A percentile compares a stretch with the other conserved stretches of the same genome.
These are phyloP conservation scores for Aphaenogaster rudis DNA, from an alignment of 1,140 invertebrate species.

Conservation along the genomic window DNA sequence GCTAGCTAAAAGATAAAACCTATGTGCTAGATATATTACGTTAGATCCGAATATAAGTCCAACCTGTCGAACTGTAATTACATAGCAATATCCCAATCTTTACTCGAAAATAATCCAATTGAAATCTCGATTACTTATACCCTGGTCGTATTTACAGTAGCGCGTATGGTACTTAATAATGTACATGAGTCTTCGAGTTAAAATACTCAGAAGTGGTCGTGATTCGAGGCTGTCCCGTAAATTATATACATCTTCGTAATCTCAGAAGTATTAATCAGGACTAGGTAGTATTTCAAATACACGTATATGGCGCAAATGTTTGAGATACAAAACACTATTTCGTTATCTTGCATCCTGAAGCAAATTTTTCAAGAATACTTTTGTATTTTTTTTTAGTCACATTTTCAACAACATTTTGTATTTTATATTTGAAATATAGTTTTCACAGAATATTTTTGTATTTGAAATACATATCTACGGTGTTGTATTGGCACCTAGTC, in stretches of 20 bases:
- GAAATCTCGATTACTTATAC: conserved; percentile 80
- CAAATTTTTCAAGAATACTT: conserved; percentile 21
- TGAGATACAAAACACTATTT: conserved; percentile 19
- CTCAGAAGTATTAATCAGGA: conserved; percentile 21
- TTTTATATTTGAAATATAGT: not conserved
- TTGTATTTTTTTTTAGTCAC: not conserved
- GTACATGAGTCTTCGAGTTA: conserved; percentile 62
- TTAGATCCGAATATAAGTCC: conserved; percentile 61
- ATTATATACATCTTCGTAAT: conserved; percentile 26
- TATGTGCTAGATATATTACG: conserved; percentile 66
- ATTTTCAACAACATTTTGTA: conserved; percentile 2
- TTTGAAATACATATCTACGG: conserved; percentile 10
- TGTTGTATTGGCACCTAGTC: conserved; percentile 11
- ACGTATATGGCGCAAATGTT: not conserved
- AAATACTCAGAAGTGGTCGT: conserved; percentile 66
- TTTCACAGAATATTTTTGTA: conserved; percentile 19
- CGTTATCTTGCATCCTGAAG: not conserved
- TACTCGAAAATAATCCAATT: conserved; percentile 64
- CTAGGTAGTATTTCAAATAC: conserved; percentile 35
- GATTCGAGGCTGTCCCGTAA: conserved; percentile 67
- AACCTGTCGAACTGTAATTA: conserved; percentile 63
- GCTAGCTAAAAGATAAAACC: conserved; percentile 83
- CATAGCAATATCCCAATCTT: conserved; percentile 53
- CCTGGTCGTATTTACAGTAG: conserved; percentile 83
- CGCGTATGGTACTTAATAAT: conserved; percentile 67